A percentile compares a stretch with the other conserved stretches of the same genome.
Evolutionary conservation across 37 sponge, comb jelly and placozoan species (phyloP).

Genomic region (Oscarella lobularis): DNA sequence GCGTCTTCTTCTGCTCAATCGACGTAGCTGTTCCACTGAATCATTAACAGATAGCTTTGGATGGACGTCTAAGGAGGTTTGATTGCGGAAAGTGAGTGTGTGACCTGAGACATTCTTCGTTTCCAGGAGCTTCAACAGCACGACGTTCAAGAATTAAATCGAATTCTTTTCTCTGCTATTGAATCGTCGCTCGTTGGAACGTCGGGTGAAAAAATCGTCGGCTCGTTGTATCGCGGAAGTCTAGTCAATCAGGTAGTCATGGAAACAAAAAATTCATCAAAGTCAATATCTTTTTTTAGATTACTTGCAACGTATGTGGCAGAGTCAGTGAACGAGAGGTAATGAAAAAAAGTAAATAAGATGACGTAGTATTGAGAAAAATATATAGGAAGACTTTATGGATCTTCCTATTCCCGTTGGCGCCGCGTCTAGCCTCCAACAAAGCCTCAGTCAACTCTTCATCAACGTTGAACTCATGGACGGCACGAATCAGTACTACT

Average conservation of each 20-base stretch:
- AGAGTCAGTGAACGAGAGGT: conserved; percentile 48
- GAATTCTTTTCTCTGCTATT: conserved; percentile 76
- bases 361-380: no score
- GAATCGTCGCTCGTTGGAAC: conserved; percentile 77
- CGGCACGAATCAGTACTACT: conserved; percentile 69
- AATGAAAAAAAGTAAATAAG: not conserved
- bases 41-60: conserved; percentile 77
- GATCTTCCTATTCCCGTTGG: conserved; percentile 60
- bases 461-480: conserved; percentile 48
- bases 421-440: conserved; percentile 18
- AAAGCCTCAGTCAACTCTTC: conserved; percentile 36
- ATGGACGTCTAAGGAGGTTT: conserved; percentile 68
- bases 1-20: conserved; percentile 43
- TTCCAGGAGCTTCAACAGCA: conserved; percentile 87
- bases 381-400: conserved; percentile 60
- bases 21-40: conserved; percentile 50
- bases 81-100: no score
- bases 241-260: conserved; percentile 58
- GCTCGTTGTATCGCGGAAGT: conserved; percentile 62
- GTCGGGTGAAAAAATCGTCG: conserved; percentile 53
- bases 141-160: conserved; percentile 84
- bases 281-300: conserved; percentile 29
- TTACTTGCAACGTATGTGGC: conserved; percentile 57
- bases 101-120: no score
- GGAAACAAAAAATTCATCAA: not conserved